These are phyloP conservation scores for Cheirogaleus medius DNA, from an alignment of 2,113 vertebrate genomes.

Conservation along the genomic window DNA sequence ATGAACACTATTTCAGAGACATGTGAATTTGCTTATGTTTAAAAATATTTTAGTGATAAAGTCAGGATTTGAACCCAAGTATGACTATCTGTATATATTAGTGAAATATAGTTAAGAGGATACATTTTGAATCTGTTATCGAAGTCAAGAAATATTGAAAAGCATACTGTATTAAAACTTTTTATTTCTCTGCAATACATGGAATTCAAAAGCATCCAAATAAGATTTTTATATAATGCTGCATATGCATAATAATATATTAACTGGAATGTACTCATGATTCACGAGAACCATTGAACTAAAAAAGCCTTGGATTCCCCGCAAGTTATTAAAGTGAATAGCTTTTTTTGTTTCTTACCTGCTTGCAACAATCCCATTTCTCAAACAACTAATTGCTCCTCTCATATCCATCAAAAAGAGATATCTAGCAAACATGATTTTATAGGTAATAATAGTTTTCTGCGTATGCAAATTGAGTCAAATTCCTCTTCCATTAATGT, in stretches of 20 bases:
- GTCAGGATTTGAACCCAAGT: neutral
- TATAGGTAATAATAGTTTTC: neutral
- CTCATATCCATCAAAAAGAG: neutral
- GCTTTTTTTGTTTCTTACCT: neutral
- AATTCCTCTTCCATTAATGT: neutral
- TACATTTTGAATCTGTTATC: neutral
- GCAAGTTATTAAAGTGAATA: neutral
- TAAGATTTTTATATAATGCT: neutral
- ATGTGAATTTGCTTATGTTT: neutral
- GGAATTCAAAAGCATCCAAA: neutral
- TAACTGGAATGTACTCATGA: neutral
- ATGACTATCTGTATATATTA: neutral
- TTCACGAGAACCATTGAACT: neutral
- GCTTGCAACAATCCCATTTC: neutral
- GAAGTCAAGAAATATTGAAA: neutral
- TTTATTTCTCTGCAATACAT: neutral
- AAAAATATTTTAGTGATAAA: neutral
- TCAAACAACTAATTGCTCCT: neutral
- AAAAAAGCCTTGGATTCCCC: neutral
- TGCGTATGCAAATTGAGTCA: neutral
- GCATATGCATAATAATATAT: neutral
- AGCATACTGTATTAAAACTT: neutral
- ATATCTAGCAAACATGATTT: neutral
- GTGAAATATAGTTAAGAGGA: neutral
- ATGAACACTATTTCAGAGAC: neutral